Base-by-base conservation (phyloP, 2,888 invertebrate genomes). In the Octonoba sinensis region DNA sequence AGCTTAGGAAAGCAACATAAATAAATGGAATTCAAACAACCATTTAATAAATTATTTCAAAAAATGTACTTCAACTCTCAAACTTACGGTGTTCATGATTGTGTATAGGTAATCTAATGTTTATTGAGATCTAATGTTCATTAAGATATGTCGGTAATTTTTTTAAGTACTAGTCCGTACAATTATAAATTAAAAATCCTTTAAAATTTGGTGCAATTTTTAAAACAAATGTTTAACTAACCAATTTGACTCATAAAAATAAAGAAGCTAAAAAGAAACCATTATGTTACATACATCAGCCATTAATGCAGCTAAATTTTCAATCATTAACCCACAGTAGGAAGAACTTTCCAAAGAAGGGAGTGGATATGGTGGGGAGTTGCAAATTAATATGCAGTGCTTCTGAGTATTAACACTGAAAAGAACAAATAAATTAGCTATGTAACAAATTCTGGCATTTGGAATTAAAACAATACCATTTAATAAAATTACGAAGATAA, bases 311-410 rank as follows among this genome's bases (percentile, higher is more conserved):
- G 96, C 95, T 56, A 96, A 90, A 87, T 95, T 94, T 85, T 97
- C 97, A n/a, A 94, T 92, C 2, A 93, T 93, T 86, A 93, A 93
- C 0, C 94, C 94, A 27, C 92, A 90, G 88, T 92, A 94, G 36
- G 91, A 90, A 86, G 91, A 92, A 67, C 92, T 92, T 87, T 95
- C 94, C 86, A 91, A 91, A 87, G 94, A 95, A 27, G 95, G 94
- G 85, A 95, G 91, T n/a, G 93, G 92, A 88, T 96, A 97, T 0
- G 97, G 96, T 0, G 96, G 94, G 4, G 96, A 96, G 87, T 96
- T 96, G 88, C 96, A 96, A 49, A 97, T 91, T 13, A 97, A 89
- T 77, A 96, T 91, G 85, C 95, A 93, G 88, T 95, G 95, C 85
- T 93, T 92, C 86, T 93, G 82, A 3, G 66, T 72, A 13, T 27